Evolutionary conservation across 1,140 invertebrate genomes (phyloP).

Genomic region (Danaus melanippus): DNA sequence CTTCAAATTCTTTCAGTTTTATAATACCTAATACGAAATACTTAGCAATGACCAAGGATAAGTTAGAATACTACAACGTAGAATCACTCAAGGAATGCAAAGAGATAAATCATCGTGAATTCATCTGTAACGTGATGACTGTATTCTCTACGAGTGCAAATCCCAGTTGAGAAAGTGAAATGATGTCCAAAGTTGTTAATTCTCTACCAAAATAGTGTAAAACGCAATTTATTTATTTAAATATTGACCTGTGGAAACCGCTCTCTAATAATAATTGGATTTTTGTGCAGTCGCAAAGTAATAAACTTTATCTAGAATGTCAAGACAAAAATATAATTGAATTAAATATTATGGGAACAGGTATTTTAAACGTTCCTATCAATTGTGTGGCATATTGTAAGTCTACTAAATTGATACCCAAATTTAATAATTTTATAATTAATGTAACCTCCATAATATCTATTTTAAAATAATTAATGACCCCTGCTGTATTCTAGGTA

Average conservation of each 20-base stretch:
- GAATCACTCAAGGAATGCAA: constrained; percentile 31
- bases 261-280: constrained; percentile 12
- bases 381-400: constrained; percentile 20
- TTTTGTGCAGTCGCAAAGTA: constrained; percentile 7
- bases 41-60: constrained; percentile 17
- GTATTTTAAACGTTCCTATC: constrained; percentile 10
- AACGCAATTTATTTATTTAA: constrained; percentile 3
- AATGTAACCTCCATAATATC: constrained; percentile 7
- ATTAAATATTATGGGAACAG: constrained; percentile 16
- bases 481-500: constrained; percentile 14
- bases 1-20: constrained; percentile 60
- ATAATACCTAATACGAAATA: constrained; percentile 16
- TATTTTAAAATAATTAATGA: constrained; percentile 22
- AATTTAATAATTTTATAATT: constrained; percentile 7
- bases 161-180: constrained; percentile 14
- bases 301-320: constrained; percentile 3
- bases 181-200: constrained; percentile 4
- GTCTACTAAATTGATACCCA: constrained; percentile 15
- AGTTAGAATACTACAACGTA: constrained; percentile 13
- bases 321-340: constrained; percentile 9
- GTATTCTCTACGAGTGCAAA: constrained; percentile 6
- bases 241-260: constrained; percentile 8
- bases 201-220: constrained; percentile 3
- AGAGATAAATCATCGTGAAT: constrained; percentile 1
- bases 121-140: constrained; percentile 7